Evolutionary conservation across 2,113 vertebrate genomes (phyloP).

Genomic region (Mobula birostris): DNA sequence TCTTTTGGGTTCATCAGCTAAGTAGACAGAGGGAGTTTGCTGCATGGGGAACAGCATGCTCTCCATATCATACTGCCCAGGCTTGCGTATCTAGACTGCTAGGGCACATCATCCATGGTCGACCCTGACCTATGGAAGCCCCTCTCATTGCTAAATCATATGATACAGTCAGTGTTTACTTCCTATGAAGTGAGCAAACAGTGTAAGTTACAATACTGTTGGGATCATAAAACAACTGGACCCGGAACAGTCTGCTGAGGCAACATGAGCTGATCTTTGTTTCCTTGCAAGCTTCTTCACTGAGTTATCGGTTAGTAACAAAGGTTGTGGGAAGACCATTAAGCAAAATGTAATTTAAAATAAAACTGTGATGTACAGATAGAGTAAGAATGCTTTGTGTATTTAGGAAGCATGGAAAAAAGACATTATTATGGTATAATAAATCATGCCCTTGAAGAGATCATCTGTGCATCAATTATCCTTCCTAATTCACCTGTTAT

Average conservation of each 20-base stretch:
- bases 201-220: not conserved
- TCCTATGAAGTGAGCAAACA: conserved; percentile 1
- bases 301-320: not conserved
- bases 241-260: not conserved
- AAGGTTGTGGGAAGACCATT: not conserved
- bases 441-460: not conserved
- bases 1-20: no score
- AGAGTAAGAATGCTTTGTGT: not conserved
- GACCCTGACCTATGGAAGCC: no score
- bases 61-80: no score
- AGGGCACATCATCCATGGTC: no score
- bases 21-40: no score
- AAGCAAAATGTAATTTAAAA: not conserved
- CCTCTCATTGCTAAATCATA: not conserved
- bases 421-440: not conserved
- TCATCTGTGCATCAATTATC: not conserved
- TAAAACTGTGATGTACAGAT: not conserved
- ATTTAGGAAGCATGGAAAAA: not conserved
- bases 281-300: conserved; percentile 10
- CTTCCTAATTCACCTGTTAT: conserved; percentile 1
- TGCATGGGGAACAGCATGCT: no score
- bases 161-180: not conserved
- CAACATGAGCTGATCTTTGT: conserved; percentile 6
- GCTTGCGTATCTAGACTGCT: no score
- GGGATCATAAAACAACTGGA: not conserved